Evolutionary conservation across 1,140 invertebrate species (phyloP).

Genomic region (Drepana arcuata): DNA sequence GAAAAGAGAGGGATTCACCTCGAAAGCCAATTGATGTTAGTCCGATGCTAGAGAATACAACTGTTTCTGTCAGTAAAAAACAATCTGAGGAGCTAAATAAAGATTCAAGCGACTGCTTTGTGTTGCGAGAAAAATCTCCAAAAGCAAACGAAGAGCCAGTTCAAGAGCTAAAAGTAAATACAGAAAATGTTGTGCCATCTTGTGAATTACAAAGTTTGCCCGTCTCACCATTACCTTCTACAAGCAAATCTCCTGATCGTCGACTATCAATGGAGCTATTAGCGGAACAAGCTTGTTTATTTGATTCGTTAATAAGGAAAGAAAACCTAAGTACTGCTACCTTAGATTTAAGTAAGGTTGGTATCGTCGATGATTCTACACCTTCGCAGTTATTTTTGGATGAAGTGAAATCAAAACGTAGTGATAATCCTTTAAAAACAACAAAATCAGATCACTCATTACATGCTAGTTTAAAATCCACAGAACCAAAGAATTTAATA

Average conservation of each 20-base stretch:
- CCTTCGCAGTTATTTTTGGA: too few species aligned
- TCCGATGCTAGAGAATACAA: not conserved
- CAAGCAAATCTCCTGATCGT: slow-evolving; percentile 47
- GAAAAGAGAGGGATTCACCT: slow-evolving; percentile 72
- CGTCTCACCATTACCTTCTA: slow-evolving; percentile 10
- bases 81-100: too few species aligned
- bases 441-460: slow-evolving; percentile 67
- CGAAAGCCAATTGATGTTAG: slow-evolving; percentile 33
- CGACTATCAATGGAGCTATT: slow-evolving; percentile 69
- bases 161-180: slow-evolving; percentile 14
- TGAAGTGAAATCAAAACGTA: slow-evolving; percentile 25
- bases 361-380: slow-evolving; percentile 20
- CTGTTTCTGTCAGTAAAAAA: slow-evolving; percentile 4
- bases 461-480: slow-evolving; percentile 37
- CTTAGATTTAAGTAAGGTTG: slow-evolving; percentile 66
- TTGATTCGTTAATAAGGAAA: slow-evolving; percentile 67
- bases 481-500: slow-evolving; percentile 19
- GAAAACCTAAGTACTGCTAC: slow-evolving; percentile 67
- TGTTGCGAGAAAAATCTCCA: too few species aligned
- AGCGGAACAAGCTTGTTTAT: slow-evolving; percentile 66
- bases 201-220: too few species aligned
- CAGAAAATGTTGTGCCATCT: not conserved
- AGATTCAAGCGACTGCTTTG: too few species aligned
- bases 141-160: slow-evolving; percentile 22
- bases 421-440: slow-evolving; percentile 44